Conservation (phyloP, 1,140 invertebrate species). For the Neodiprion lecontei region DNA sequence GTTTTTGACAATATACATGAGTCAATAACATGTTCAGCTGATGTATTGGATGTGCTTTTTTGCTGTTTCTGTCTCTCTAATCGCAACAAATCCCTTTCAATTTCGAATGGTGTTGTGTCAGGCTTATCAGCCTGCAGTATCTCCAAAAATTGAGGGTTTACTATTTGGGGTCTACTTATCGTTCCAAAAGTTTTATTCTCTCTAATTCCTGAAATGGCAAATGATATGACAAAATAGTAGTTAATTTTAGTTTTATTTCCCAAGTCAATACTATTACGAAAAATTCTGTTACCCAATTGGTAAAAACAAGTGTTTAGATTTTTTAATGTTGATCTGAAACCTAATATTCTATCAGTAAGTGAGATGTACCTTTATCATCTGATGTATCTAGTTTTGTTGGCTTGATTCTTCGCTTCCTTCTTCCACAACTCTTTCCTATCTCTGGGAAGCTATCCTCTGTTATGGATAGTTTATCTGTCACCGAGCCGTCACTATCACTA, state of each 20-base stretch:
- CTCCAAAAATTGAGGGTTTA: slow-evolving; percentile 49
- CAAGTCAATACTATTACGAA: slow-evolving; percentile 12
- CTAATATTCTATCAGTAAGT: too few relatives aligned
- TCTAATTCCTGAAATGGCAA: slow-evolving; percentile 32
- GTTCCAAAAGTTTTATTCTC: slow-evolving; percentile 42
- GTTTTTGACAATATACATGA: slow-evolving; percentile 22
- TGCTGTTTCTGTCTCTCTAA: slow-evolving; percentile 46
- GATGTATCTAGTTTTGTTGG: slow-evolving; percentile 42
- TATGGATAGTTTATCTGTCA: slow-evolving; percentile 18
- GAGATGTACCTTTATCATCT: slow-evolving; percentile 36
- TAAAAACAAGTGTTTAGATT: too few relatives aligned
- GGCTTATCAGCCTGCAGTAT: slow-evolving; percentile 37
- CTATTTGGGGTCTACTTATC: slow-evolving; percentile 38
- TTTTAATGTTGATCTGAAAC: too few relatives aligned
- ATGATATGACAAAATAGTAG: slow-evolving; percentile 3
- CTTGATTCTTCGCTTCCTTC: slow-evolving; percentile 44
- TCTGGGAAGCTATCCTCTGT: slow-evolving; percentile 31
- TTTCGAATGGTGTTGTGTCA: slow-evolving; percentile 40
- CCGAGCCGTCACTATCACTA: slow-evolving; percentile 11
- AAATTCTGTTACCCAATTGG: too few relatives aligned
- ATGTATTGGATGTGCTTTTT: slow-evolving; percentile 20
- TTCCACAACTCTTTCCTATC: slow-evolving; percentile 26
- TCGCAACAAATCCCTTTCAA: slow-evolving; percentile 46
- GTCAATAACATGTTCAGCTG: neutral
- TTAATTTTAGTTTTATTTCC: slow-evolving; percentile 10